Conservation (phyloP, 2,113 vertebrate genomes). For the Cnemophilus loriae region DNA sequence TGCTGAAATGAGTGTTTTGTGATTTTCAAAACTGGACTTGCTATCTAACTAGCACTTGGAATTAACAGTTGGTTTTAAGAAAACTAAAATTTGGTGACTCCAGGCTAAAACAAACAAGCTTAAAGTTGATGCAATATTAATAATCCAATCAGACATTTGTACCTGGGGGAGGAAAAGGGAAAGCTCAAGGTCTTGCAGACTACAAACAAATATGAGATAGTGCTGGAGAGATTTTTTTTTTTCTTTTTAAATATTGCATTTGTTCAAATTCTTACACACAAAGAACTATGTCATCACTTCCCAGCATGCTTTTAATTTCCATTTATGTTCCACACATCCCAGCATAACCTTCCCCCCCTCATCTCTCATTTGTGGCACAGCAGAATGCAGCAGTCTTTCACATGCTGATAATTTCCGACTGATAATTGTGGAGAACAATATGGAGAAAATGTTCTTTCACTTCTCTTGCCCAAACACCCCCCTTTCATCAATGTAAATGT, state of each 20-base stretch:
- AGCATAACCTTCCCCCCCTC: not conserved
- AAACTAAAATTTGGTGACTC: slow-evolving; percentile 32
- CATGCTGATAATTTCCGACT: not conserved
- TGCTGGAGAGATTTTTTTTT: not conserved
- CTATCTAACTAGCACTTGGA: not conserved
- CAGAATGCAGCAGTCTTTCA: not conserved
- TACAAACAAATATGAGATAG: slow-evolving; percentile 41
- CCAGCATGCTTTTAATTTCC: not conserved
- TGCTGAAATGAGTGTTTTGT: not conserved
- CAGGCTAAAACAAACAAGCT: slow-evolving; percentile 45
- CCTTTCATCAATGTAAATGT: not conserved
- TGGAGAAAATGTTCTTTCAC: not conserved
- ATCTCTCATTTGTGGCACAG: not conserved
- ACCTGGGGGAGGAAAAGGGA: slow-evolving; percentile 61
- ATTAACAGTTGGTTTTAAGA: not conserved
- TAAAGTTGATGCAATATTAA: slow-evolving; percentile 66
- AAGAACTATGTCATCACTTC: not conserved
- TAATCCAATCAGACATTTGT: slow-evolving; percentile 61
- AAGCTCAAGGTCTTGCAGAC: slow-evolving; percentile 58
- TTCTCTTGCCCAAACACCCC: not conserved
- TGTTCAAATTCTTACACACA: not conserved
- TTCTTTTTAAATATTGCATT: not conserved
- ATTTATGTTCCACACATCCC: not conserved
- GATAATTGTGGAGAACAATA: not conserved
- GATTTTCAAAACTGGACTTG: not conserved